phyloP scores from a whole-genome alignment of 2,797 vertebrate species.

The Anisognathus igniventris region DNA sequence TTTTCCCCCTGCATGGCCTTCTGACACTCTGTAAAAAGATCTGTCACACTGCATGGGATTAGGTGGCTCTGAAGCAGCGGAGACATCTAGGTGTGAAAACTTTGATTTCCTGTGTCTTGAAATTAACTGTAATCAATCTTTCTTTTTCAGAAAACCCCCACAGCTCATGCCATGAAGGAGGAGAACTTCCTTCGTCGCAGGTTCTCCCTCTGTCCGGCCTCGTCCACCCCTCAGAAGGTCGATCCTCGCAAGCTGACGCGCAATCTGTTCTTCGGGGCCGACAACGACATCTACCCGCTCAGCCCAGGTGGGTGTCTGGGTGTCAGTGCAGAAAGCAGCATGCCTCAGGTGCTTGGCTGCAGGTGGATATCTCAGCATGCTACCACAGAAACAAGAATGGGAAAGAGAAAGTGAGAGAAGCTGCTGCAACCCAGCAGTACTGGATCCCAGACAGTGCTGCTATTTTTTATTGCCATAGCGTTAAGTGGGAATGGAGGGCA shows the following conservation, averaged over 20 bases:
- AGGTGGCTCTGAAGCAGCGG: not conserved
- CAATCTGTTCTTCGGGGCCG: slow-evolving; percentile 87
- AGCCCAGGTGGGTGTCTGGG: slow-evolving; percentile 81
- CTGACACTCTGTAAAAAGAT: not conserved
- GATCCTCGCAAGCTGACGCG: slow-evolving; percentile 84
- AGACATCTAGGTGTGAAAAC: slow-evolving; percentile 5
- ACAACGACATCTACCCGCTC: slow-evolving; percentile 83
- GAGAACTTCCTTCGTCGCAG: slow-evolving; percentile 90
- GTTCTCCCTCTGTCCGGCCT: slow-evolving; percentile 87
- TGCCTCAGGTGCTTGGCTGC: not conserved
- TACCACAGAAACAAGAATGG: not conserved
- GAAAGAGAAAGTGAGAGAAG: not conserved
- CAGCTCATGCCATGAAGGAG: slow-evolving; percentile 91
- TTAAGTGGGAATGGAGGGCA: not conserved
- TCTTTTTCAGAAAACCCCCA: slow-evolving; percentile 78
- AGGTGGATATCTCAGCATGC: not conserved
- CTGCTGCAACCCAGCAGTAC: not conserved
- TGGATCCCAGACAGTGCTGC: not conserved
- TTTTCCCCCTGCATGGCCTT: not conserved
- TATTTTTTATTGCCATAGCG: not conserved
- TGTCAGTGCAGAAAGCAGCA: not conserved
- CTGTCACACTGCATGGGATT: not conserved
- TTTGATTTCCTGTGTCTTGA: not conserved
- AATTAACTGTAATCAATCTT: not conserved
- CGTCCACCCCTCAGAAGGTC: slow-evolving; percentile 87